Evolutionary conservation across 2,113 vertebrate genomes (phyloP).

Genomic region (Urocolius indicus): DNA sequence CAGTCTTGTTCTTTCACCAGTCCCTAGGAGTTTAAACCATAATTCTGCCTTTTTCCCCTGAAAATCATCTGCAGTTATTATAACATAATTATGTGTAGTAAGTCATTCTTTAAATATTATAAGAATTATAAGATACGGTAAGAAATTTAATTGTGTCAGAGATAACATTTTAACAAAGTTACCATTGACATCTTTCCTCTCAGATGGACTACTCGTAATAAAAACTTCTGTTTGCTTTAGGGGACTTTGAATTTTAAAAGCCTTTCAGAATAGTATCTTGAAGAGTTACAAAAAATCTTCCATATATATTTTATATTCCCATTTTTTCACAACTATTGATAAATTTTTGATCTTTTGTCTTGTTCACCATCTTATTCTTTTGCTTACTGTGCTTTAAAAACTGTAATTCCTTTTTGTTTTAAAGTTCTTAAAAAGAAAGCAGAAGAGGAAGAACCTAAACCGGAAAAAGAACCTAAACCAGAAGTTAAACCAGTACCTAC

Average conservation of each 20-base stretch:
- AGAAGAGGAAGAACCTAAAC: slow-evolving; percentile 81
- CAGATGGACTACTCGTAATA: background rate
- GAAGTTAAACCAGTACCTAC: slow-evolving; percentile 79
- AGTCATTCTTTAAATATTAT: background rate
- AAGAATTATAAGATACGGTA: background rate
- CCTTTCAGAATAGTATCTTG: background rate
- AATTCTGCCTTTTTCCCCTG: background rate
- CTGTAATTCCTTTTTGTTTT: slow-evolving; percentile 77
- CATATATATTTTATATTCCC: background rate
- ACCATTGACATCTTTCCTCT: background rate
- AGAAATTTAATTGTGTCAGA: background rate
- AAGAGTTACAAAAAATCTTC: background rate
- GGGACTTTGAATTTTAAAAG: background rate
- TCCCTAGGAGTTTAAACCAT: background rate
- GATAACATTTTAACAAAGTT: background rate
- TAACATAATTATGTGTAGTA: background rate
- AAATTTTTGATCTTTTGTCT: background rate
- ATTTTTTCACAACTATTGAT: background rate
- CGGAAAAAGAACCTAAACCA: slow-evolving; percentile 78
- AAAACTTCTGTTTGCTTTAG: background rate
- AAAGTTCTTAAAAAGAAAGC: slow-evolving; percentile 82
- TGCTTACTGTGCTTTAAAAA: slow-evolving; percentile 55
- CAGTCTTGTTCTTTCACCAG: background rate
- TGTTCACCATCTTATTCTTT: slow-evolving; percentile 24
- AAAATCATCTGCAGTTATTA: background rate